Evolutionary conservation across 2,113 vertebrate species (phyloP), one percentile per base, ranked within the genome.

Genomic region (Micronycteris hirsuta): DNA sequence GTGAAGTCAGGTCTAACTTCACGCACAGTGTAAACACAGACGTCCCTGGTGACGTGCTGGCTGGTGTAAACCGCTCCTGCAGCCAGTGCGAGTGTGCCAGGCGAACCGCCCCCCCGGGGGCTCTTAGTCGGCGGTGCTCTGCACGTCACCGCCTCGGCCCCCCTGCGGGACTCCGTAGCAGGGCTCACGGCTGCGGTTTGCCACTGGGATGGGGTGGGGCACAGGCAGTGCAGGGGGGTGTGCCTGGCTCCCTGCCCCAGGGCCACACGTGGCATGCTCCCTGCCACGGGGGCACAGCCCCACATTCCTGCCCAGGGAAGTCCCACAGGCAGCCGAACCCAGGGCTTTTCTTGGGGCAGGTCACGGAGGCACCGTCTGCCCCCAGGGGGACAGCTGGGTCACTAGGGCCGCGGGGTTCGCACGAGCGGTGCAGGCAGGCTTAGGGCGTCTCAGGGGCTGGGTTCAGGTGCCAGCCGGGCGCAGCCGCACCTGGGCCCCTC

Each of bases 331-430:
- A 47, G 41, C 13, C 11, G 5, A 68, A 28, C 24, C 70, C 43
- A 4, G 19, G 43, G 36, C 2, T 31, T 3, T 36, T 12, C 41
- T 0, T 26, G 61, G 47, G 36, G 9, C 9, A 31, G 73, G 63
- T 43, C 15, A 7, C 5, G 1, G 68, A 26, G 28, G 4, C 38
- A 6, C 33, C 12, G 7, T 24, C 58, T 33, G 49, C 14, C 45
- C 49, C 80, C 24, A 13, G 61, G 43, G 20, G 86, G 56, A 70
- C 54, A 17, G 14, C 61, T 8, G 26, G 16, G 33, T 20, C 65
- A 13, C 22, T 1, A 0, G 22, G 36, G 3, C 1, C 43, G 0
- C 0, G 17, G 17, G 2, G 22, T 7, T 12, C 4, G 41, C 38
- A 13, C 16, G 19, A 6, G 24, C 24, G 1, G 43, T 26, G n/a